Conservation (phyloP, 2,888 invertebrate genomes). For the Acleris cristana region DNA sequence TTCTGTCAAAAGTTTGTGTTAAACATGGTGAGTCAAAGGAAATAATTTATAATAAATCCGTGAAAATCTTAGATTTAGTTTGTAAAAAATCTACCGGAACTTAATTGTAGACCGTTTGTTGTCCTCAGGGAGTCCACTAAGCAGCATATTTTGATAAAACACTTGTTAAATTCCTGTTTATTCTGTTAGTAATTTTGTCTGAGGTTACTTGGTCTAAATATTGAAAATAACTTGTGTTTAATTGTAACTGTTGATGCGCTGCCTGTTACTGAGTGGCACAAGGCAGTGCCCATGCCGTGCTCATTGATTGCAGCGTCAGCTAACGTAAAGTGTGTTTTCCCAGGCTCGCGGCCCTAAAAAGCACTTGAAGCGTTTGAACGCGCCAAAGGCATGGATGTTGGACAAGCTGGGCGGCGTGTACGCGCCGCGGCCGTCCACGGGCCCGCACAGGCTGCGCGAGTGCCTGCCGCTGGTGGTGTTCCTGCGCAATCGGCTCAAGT, state of each 20-base stretch:
- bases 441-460: slow-evolving; percentile 98
- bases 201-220: slow-evolving; percentile 1
- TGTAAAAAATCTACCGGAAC: neutral
- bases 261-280: neutral
- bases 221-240: slow-evolving; percentile 3
- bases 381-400: slow-evolving; percentile 99
- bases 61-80: slow-evolving; percentile 52
- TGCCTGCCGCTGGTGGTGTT: slow-evolving; percentile 98
- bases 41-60: slow-evolving; percentile 54
- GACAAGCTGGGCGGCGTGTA: slow-evolving; percentile 99
- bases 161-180: neutral
- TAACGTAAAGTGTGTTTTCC: slow-evolving; percentile 48
- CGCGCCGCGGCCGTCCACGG: slow-evolving; percentile 98
- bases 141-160: slow-evolving; percentile 15
- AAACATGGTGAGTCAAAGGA: slow-evolving; percentile 76
- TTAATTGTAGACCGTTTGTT: neutral
- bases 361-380: slow-evolving; percentile 99
- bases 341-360: slow-evolving; percentile 99
- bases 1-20: slow-evolving; percentile 66
- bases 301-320: neutral
- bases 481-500: slow-evolving; percentile 98
- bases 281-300: neutral
- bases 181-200: slow-evolving; percentile 5
- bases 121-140: neutral
- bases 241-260: neutral